These are phyloP conservation scores for Hirundo rustica DNA, from an alignment of 2,797 vertebrate species.

Conservation along the genomic window DNA sequence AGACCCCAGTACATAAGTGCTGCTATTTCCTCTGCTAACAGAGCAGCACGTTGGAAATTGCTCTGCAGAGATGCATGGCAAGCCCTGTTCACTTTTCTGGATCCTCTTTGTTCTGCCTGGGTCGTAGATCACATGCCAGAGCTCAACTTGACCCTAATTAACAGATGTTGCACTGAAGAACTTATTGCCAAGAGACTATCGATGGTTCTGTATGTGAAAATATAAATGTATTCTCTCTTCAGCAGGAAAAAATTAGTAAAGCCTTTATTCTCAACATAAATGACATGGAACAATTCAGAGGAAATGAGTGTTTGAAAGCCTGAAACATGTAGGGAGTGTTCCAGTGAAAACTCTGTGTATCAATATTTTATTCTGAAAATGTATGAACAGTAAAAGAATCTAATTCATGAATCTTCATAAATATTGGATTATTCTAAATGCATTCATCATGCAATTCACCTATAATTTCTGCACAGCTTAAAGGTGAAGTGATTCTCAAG, in stretches of 20 bases:
- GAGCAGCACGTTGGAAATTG: background rate
- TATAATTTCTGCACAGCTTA: background rate
- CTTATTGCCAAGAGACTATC: background rate
- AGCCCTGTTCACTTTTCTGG: background rate
- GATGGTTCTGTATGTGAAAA: background rate
- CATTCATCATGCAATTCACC: background rate
- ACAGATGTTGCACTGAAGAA: background rate
- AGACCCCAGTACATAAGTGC: background rate
- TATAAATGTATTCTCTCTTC: background rate
- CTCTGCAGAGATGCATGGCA: background rate
- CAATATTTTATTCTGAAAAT: slow-evolving; percentile 44
- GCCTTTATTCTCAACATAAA: background rate
- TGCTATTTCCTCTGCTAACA: background rate
- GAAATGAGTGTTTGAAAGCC: background rate
- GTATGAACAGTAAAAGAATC: slow-evolving; percentile 3
- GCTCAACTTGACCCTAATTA: background rate
- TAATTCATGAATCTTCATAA: slow-evolving; percentile 32
- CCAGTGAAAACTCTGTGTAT: background rate
- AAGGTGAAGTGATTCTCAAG: slow-evolving; percentile 24
- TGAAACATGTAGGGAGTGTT: background rate
- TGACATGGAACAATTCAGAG: background rate
- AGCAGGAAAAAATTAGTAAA: background rate
- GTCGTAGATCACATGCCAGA: background rate
- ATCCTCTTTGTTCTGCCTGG: background rate
- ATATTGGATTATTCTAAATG: slow-evolving; percentile 45